Percentiles rank a stretch among this genome's conserved stretches.
Conservation (phyloP, 2,113 vertebrate species). For the Macrotus californicus region DNA sequence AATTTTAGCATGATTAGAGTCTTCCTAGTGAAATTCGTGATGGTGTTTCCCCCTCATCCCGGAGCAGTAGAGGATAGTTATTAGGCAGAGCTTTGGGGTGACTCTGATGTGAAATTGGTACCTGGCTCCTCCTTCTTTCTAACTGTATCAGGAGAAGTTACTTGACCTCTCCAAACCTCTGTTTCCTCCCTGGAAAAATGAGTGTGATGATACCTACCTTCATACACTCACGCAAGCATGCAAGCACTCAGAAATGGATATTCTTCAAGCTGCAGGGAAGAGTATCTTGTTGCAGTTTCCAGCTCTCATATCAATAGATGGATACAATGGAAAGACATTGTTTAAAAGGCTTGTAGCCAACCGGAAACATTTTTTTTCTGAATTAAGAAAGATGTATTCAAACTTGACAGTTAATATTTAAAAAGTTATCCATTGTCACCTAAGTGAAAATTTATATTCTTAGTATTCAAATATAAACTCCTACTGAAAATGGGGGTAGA, state of each 20-base stretch:
- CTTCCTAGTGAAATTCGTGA: not conserved
- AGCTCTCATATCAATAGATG: not conserved
- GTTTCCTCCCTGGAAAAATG: not conserved
- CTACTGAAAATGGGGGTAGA: not conserved
- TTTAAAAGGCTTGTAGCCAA: not conserved
- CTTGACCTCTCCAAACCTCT: not conserved
- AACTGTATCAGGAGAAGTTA: not conserved
- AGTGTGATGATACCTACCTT: not conserved
- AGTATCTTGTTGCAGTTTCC: not conserved
- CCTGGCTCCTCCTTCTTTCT: not conserved
- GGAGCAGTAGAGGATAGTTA: not conserved
- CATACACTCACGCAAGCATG: not conserved
- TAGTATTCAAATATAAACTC: not conserved
- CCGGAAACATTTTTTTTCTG: not conserved
- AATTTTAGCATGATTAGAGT: not conserved
- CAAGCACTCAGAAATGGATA: not conserved
- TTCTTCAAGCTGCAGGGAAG: not conserved
- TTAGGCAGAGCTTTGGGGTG: not conserved
- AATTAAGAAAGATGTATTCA: not conserved
- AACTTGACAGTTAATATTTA: not conserved
- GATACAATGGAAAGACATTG: not conserved
- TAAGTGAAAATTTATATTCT: not conserved
- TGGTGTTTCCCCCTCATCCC: not conserved
- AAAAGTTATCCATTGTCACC: not conserved
- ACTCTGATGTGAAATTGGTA: not conserved